phyloP scores from a whole-genome alignment of 2,113 vertebrate genomes.

The Cottus gobio region DNA sequence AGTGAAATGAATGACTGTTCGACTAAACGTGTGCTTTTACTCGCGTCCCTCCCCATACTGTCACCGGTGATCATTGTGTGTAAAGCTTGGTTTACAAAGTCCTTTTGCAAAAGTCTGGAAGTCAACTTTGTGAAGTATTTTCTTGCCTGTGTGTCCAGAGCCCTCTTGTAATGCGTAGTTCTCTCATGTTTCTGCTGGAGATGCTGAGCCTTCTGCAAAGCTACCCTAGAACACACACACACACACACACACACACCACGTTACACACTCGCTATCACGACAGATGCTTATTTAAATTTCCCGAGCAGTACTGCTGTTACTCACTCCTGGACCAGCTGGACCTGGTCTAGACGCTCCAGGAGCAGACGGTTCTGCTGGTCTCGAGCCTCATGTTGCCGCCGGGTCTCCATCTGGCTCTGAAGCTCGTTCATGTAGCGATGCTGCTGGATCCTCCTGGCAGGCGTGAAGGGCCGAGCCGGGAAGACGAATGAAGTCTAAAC shows the following conservation, averaged over 20 bases:
- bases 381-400: slow-evolving; percentile 59
- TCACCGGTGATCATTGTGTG: no score
- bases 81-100: no score
- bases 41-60: no score
- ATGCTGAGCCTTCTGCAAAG: slow-evolving; percentile 78
- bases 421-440: slow-evolving; percentile 80
- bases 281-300: neutral
- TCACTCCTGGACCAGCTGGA: slow-evolving; percentile 86
- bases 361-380: slow-evolving; percentile 75
- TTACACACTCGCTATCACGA: neutral
- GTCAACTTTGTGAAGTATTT: neutral
- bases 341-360: slow-evolving; percentile 80
- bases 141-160: slow-evolving; percentile 85
- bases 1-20: no score
- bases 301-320: slow-evolving; percentile 18
- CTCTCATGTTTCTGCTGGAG: slow-evolving; percentile 80
- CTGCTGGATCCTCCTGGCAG: slow-evolving; percentile 76
- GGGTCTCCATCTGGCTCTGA: slow-evolving; percentile 75
- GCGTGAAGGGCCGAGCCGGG: slow-evolving; percentile 79
- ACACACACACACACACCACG: slow-evolving; percentile 36
- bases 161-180: slow-evolving; percentile 77
- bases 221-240: slow-evolving; percentile 75
- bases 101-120: neutral
- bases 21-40: no score
- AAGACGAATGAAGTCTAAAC: slow-evolving; percentile 85